Evolutionary conservation across 2,888 invertebrate species (phyloP).

Genomic region (Julus scandinavius): DNA sequence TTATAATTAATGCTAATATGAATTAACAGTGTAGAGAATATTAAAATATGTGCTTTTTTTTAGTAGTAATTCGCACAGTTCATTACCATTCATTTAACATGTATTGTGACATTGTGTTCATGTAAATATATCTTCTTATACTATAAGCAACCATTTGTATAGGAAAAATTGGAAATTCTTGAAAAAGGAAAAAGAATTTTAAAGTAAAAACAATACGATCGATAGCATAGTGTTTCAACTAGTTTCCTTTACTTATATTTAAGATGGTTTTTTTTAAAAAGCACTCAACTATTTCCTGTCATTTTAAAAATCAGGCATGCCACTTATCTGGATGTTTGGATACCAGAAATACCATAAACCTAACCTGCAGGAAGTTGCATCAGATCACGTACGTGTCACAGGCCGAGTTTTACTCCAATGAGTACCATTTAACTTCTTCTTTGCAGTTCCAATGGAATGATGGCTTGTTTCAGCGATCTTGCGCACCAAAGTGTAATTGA

Average conservation of each 20-base stretch:
- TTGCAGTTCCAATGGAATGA: not conserved
- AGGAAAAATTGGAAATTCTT: slow-evolving; percentile 31
- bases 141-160: slow-evolving; percentile 34
- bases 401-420: not conserved
- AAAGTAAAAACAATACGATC: not conserved
- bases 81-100: not conserved
- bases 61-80: slow-evolving; percentile 14
- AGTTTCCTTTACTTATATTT: not conserved
- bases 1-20: slow-evolving; percentile 28
- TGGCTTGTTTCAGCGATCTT: slow-evolving; percentile 14
- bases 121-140: slow-evolving; percentile 16
- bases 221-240: slow-evolving; percentile 29
- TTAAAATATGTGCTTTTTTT: slow-evolving; percentile 35
- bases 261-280: not conserved
- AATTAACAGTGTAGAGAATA: slow-evolving; percentile 33
- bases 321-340: not conserved
- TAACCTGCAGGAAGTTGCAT: not conserved
- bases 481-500: not conserved
- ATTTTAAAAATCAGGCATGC: not conserved
- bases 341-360: not conserved
- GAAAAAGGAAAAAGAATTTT: not conserved
- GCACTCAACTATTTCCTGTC: not conserved
- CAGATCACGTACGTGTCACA: not conserved
- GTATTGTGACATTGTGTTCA: not conserved
- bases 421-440: not conserved